Conservation (phyloP, 30 jellyfish, hydroid and myxozoan species). For the Aurelia coerulea region DNA sequence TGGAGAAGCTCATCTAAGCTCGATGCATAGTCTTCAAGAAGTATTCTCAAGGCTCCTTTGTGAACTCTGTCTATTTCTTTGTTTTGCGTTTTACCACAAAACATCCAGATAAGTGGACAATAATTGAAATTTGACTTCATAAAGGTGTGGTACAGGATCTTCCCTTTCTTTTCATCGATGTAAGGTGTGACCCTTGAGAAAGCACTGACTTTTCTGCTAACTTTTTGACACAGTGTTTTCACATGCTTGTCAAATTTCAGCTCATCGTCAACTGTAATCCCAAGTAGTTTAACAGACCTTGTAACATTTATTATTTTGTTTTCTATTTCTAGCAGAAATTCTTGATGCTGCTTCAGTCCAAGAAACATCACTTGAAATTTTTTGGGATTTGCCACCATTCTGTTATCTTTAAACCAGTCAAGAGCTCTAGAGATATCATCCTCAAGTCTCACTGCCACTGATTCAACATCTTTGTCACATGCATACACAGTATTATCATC, state of each 20-base stretch:
- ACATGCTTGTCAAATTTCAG: neutral
- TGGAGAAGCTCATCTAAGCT: conserved; percentile 34
- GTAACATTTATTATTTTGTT: no score
- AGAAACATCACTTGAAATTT: no score
- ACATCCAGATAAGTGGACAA: conserved; percentile 74
- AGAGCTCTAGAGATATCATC: conserved; percentile 2
- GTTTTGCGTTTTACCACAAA: conserved; percentile 28
- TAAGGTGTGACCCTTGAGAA: conserved; percentile 41
- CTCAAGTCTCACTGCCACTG: conserved; percentile 9
- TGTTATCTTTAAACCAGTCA: conserved; percentile 27
- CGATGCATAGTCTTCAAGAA: conserved; percentile 26
- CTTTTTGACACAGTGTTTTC: conserved; percentile 34
- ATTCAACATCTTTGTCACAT: neutral
- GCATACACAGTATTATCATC: conserved; percentile 33
- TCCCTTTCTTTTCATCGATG: conserved; percentile 17
- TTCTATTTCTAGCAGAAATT: no score
- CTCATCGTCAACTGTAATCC: conserved; percentile 37
- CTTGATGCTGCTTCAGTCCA: no score
- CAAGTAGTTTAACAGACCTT: conserved; percentile 5
- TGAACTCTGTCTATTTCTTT: conserved; percentile 42
- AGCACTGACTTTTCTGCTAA: conserved; percentile 7
- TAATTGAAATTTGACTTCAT: conserved; percentile 47
- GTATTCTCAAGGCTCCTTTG: conserved; percentile 34
- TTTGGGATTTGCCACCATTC: no score
- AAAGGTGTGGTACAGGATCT: conserved; percentile 34